Evolutionary conservation across 2,113 vertebrate species (phyloP).

Genomic region (Ammodytes dubius): DNA sequence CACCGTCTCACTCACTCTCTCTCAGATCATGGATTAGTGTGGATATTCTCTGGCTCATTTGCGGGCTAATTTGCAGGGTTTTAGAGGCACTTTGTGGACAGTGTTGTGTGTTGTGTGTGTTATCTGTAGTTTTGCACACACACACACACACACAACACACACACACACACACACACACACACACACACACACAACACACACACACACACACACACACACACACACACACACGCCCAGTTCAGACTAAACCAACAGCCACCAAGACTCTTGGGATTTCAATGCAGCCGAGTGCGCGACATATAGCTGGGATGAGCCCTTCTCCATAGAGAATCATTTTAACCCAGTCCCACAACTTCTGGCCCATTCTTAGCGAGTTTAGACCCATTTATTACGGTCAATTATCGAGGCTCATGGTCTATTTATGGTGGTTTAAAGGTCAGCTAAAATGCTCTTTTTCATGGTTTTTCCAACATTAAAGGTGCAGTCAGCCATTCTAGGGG

Average conservation of each 20-base stretch:
- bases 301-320: constrained; percentile 70
- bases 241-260: constrained; percentile 72
- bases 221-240: background rate
- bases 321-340: constrained; percentile 65
- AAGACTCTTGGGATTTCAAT: constrained; percentile 60
- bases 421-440: constrained; percentile 17
- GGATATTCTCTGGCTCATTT: constrained; percentile 84
- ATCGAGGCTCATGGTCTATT: constrained; percentile 53
- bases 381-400: constrained; percentile 52
- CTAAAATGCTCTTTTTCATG: no score
- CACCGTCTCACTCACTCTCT: constrained; percentile 42
- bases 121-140: constrained; percentile 79
- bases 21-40: constrained; percentile 84
- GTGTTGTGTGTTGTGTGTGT: constrained; percentile 67
- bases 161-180: no score
- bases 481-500: no score
- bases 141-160: background rate
- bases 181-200: no score
- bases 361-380: constrained; percentile 50
- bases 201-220: no score
- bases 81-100: constrained; percentile 80
- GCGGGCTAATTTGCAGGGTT: constrained; percentile 83
- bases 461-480: no score
- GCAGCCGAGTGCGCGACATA: constrained; percentile 60
- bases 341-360: constrained; percentile 50